These are phyloP conservation scores for Pipistrellus pipistrellus DNA, from an alignment of 2,797 vertebrate genomes.

Conservation along the genomic window DNA sequence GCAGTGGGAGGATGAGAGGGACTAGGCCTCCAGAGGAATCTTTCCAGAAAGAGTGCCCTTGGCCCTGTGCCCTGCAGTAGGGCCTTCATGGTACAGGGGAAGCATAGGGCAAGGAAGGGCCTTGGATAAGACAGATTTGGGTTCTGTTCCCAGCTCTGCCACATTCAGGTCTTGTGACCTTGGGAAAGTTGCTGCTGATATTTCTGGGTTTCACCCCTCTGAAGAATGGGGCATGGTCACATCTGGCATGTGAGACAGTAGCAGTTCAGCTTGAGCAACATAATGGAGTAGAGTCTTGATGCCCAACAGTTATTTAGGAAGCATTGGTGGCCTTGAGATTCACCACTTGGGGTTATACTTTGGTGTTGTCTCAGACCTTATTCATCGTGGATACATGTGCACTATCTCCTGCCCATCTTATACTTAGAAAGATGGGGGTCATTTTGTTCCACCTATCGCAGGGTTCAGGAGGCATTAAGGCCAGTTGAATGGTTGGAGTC, in stretches of 20 bases:
- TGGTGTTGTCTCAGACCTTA: background rate
- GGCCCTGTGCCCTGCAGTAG: background rate
- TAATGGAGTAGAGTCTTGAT: background rate
- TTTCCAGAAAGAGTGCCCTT: background rate
- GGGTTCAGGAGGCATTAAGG: background rate
- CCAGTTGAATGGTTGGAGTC: background rate
- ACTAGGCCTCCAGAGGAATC: background rate
- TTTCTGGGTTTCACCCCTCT: background rate
- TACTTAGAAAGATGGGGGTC: background rate
- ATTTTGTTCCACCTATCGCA: background rate
- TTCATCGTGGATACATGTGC: background rate
- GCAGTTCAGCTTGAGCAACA: background rate
- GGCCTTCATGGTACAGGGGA: background rate
- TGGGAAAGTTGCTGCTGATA: background rate
- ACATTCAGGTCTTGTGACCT: background rate
- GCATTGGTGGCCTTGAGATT: background rate
- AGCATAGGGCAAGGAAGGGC: background rate
- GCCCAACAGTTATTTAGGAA: background rate
- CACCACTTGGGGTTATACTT: background rate
- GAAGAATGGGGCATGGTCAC: background rate
- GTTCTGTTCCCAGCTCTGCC: background rate
- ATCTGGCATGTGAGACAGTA: rapidly evolving
- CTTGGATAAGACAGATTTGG: background rate
- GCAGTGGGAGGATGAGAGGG: background rate
- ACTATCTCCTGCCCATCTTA: rapidly evolving